Percentiles rank a stretch among this genome's conserved stretches.
These are phyloP conservation scores for Muraenolepis orangiensis DNA, from an alignment of 2,797 vertebrate genomes.

Conservation along the genomic window DNA sequence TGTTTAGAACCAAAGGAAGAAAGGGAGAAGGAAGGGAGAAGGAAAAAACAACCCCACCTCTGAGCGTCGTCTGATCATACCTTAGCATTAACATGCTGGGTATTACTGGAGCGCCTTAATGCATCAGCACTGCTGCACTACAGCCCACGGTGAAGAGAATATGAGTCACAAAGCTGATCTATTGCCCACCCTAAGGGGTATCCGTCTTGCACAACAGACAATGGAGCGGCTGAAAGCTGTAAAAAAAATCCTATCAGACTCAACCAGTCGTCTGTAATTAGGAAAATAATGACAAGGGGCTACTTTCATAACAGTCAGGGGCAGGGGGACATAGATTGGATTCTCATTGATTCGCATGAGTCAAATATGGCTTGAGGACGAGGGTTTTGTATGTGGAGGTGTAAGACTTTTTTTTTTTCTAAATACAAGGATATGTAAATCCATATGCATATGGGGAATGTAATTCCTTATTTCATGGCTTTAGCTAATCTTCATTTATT, in stretches of 20 bases:
- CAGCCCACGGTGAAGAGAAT: constrained; percentile 62
- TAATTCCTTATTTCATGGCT: background rate
- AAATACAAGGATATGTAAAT: constrained; percentile 1
- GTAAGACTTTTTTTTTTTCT: background rate
- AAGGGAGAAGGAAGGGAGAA: constrained; percentile 2
- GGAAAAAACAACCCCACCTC: constrained; percentile 34
- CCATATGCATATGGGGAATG: background rate
- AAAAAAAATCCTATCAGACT: constrained; percentile 70
- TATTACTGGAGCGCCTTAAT: constrained; percentile 43
- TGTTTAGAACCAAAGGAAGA: constrained; percentile 5
- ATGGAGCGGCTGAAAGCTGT: constrained; percentile 49
- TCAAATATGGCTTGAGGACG: background rate
- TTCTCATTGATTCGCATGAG: constrained; percentile 47
- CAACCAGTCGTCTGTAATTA: constrained; percentile 60
- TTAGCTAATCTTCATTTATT: background rate
- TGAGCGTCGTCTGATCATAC: constrained; percentile 27
- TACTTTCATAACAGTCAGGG: constrained; percentile 46
- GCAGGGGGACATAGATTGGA: constrained; percentile 42
- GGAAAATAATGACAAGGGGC: constrained; percentile 59
- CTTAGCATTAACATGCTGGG: constrained; percentile 49
- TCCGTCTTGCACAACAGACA: constrained; percentile 59
- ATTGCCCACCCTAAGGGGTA: constrained; percentile 46
- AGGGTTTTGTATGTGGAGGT: background rate
- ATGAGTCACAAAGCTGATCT: constrained; percentile 58
- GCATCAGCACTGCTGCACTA: constrained; percentile 56